phyloP scores from a whole-genome alignment of 2,113 vertebrate species.

The Mobula birostris region DNA sequence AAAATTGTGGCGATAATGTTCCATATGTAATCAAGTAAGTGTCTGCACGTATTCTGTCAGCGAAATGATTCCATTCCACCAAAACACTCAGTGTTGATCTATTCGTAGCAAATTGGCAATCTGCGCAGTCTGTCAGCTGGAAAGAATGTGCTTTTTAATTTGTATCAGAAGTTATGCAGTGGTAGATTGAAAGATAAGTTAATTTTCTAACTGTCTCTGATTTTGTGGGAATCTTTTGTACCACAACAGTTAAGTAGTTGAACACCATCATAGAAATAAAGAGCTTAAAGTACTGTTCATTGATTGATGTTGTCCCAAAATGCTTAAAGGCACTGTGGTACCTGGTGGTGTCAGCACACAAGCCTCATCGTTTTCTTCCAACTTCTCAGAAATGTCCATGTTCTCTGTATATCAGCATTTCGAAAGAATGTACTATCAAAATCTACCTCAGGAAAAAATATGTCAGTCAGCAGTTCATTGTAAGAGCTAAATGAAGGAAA shows the following conservation, averaged over 20 bases:
- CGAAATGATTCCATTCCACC: slow-evolving; percentile 59
- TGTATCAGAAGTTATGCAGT: not conserved
- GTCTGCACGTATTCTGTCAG: slow-evolving; percentile 51
- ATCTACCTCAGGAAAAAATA: too few relatives aligned
- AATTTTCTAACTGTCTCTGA: not conserved
- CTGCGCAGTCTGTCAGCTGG: slow-evolving; percentile 53
- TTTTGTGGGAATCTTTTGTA: not conserved
- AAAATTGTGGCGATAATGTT: slow-evolving; percentile 1
- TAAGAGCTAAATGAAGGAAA: too few relatives aligned
- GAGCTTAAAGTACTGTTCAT: not conserved
- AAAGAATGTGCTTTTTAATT: slow-evolving; percentile 39
- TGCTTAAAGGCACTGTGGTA: not conserved
- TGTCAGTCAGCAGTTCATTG: too few relatives aligned
- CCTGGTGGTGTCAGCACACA: too few relatives aligned
- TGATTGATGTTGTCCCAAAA: not conserved
- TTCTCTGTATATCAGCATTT: too few relatives aligned
- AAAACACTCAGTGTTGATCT: slow-evolving; percentile 44
- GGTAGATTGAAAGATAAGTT: not conserved
- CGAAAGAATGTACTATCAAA: too few relatives aligned
- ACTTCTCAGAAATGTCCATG: too few relatives aligned
- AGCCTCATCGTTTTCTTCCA: too few relatives aligned
- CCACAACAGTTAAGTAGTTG: not conserved
- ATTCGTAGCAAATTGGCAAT: slow-evolving; percentile 48
- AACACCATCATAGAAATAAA: not conserved
- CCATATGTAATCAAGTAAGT: slow-evolving; percentile 56